A percentile compares a stretch with the other conserved stretches of the same genome.
phyloP scores from a whole-genome alignment of 2,888 invertebrate species.

The Chrysolina americana region DNA sequence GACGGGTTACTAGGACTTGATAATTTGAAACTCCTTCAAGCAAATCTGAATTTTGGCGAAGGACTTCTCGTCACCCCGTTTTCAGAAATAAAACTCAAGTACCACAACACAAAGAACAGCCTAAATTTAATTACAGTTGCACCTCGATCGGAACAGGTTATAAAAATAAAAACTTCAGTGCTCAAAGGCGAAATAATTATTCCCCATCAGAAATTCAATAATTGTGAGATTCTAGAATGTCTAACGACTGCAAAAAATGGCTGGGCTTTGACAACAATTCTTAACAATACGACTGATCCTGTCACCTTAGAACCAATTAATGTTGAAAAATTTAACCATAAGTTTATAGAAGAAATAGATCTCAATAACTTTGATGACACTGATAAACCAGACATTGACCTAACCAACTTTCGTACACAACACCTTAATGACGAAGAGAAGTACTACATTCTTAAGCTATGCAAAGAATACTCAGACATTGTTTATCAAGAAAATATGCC shows the following conservation, averaged over 20 bases:
- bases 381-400: background rate
- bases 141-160: too few relatives aligned
- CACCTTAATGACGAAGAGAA: slow-evolving; percentile 49
- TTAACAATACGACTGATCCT: slow-evolving; percentile 32
- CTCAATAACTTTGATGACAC: slow-evolving; percentile 29
- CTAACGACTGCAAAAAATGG: slow-evolving; percentile 36
- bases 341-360: background rate
- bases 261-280: slow-evolving; percentile 36
- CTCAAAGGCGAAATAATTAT: slow-evolving; percentile 44
- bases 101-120: slow-evolving; percentile 33
- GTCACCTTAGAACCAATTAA: slow-evolving; percentile 36
- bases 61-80: background rate
- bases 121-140: too few relatives aligned
- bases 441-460: slow-evolving; percentile 35
- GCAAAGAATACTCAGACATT: slow-evolving; percentile 43
- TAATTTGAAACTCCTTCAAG: too few relatives aligned
- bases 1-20: slow-evolving; percentile 13
- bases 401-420: slow-evolving; percentile 28
- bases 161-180: slow-evolving; percentile 37
- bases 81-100: slow-evolving; percentile 10
- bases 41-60: too few relatives aligned
- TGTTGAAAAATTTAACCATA: slow-evolving; percentile 34
- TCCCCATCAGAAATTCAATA: slow-evolving; percentile 38
- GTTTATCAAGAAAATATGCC: slow-evolving; percentile 39
- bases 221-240: slow-evolving; percentile 43